Conservation (phyloP, 2,888 invertebrate species). For the Nomada ferruginata region DNA sequence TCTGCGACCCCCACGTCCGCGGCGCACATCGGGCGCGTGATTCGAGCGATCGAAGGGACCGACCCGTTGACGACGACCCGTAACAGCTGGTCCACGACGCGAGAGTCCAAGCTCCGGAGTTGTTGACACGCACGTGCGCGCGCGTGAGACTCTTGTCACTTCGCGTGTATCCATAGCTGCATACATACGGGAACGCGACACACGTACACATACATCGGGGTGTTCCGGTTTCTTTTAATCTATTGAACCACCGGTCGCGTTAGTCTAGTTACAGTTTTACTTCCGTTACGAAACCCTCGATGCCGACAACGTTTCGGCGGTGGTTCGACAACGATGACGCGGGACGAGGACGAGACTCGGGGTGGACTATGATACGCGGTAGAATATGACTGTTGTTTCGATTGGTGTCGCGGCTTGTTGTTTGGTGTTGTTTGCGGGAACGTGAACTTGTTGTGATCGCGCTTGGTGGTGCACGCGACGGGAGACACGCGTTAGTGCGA, state of each 20-base stretch:
- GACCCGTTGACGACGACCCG: slow-evolving; percentile 26
- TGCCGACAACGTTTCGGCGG: not conserved
- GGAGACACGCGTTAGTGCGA: slow-evolving; percentile 22
- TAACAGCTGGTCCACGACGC: slow-evolving; percentile 64
- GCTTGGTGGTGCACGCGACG: slow-evolving; percentile 32
- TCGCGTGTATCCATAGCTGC: not conserved
- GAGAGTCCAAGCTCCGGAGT: slow-evolving; percentile 43
- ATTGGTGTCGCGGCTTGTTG: slow-evolving; percentile 25
- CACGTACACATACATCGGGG: not conserved
- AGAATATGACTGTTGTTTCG: slow-evolving; percentile 44
- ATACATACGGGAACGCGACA: slow-evolving; percentile 1
- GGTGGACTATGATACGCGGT: slow-evolving; percentile 53
- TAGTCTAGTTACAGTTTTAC: not conserved
- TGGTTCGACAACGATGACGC: slow-evolving; percentile 31
- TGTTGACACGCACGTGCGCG: slow-evolving; percentile 62
- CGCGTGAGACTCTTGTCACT: slow-evolving; percentile 42
- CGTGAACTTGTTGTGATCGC: slow-evolving; percentile 35
- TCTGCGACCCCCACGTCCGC: slow-evolving; percentile 56
- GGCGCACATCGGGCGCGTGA: slow-evolving; percentile 53
- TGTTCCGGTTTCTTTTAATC: not conserved
- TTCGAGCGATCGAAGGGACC: slow-evolving; percentile 56
- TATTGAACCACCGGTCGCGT: not conserved
- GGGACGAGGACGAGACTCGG: slow-evolving; percentile 35
- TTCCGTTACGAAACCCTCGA: not conserved
- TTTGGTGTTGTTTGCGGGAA: slow-evolving; percentile 29